A percentile compares a stretch with the other conserved stretches of the same genome.
Evolutionary conservation across 2,888 invertebrate species (phyloP).

Genomic region (Clepsis dumicolana): DNA sequence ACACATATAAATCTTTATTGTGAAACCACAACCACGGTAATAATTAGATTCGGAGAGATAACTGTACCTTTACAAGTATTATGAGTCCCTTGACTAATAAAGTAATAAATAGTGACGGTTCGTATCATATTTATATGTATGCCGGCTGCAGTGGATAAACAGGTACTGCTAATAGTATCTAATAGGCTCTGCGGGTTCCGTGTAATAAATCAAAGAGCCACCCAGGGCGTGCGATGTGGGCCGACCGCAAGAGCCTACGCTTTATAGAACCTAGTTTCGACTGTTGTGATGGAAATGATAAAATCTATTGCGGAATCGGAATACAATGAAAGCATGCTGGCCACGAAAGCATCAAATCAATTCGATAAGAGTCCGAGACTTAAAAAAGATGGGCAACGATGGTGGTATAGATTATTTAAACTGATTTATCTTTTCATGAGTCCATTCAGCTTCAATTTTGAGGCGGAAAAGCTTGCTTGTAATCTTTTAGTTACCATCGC

Average conservation of each 20-base stretch:
- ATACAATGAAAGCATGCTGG: slow-evolving; percentile 1
- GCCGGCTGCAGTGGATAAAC: slow-evolving; percentile 47
- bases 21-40: slow-evolving; percentile 35
- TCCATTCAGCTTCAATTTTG: not conserved
- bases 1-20: slow-evolving; percentile 33
- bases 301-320: slow-evolving; percentile 6
- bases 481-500: not conserved
- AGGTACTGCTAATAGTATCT: slow-evolving; percentile 55
- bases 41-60: slow-evolving; percentile 38
- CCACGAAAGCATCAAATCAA: not conserved
- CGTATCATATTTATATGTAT: slow-evolving; percentile 35
- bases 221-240: slow-evolving; percentile 57
- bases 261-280: slow-evolving; percentile 20
- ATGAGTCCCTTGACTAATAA: slow-evolving; percentile 52
- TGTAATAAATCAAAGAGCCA: slow-evolving; percentile 60
- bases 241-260: slow-evolving; percentile 46
- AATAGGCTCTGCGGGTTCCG: slow-evolving; percentile 54
- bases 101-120: slow-evolving; percentile 57
- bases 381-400: not conserved
- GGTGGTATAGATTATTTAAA: not conserved
- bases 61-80: slow-evolving; percentile 37
- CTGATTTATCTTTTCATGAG: not conserved
- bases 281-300: slow-evolving; percentile 20
- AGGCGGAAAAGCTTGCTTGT: not conserved
- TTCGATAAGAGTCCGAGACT: not conserved